Percentiles rank a stretch among this genome's conserved stretches.
phyloP scores from a whole-genome alignment of 2,113 vertebrate genomes.

The Elaphurus davidianus region DNA sequence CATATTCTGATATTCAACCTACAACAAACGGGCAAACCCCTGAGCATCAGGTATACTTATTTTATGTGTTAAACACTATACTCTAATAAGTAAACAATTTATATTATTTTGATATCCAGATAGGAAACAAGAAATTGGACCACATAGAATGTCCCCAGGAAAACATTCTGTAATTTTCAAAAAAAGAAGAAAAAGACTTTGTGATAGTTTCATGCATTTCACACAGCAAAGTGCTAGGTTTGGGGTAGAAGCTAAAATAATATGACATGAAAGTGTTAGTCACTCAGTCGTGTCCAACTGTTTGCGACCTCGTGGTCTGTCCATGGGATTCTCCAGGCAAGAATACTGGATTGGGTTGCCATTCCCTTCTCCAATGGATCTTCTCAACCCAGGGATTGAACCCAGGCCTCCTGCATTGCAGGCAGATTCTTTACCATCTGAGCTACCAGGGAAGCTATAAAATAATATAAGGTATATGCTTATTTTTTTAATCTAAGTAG shows the following conservation, averaged over 20 bases:
- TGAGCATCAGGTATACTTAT: constrained; percentile 16
- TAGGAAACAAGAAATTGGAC: constrained; percentile 30
- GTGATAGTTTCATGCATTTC: neutral
- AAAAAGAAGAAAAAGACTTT: neutral
- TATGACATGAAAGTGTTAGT: neutral
- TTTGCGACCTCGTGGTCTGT: neutral
- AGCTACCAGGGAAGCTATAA: neutral
- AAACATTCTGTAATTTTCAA: constrained; percentile 7
- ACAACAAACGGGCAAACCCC: neutral
- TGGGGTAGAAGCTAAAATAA: neutral
- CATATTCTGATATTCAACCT: constrained; percentile 10
- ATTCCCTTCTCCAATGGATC: neutral
- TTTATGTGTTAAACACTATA: constrained; percentile 30
- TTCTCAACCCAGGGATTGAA: neutral
- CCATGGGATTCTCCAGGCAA: neutral
- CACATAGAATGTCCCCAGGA: neutral
- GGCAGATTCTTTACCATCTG: neutral
- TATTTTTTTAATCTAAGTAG: neutral
- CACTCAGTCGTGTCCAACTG: neutral
- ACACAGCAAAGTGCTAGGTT: neutral
- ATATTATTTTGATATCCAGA: constrained; percentile 41
- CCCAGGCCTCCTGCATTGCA: neutral
- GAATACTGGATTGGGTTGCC: neutral
- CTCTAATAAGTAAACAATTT: constrained; percentile 28
- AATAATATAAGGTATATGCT: neutral